These are phyloP conservation scores for Hyla sarda DNA, from an alignment of 2,113 vertebrate species.

Conservation along the genomic window DNA sequence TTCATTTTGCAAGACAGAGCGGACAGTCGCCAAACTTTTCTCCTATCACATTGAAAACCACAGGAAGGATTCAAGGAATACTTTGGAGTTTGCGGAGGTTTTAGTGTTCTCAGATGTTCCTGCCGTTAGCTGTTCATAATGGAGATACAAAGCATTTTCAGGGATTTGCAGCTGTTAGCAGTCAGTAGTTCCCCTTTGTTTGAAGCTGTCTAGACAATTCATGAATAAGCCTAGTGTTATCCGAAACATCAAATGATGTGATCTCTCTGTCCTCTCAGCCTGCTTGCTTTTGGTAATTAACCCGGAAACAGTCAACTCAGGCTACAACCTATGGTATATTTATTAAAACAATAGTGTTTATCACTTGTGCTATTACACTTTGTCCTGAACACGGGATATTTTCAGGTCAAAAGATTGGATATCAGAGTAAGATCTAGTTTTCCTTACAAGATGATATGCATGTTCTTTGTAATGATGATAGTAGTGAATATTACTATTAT, in stretches of 20 bases:
- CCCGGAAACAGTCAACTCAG: not conserved
- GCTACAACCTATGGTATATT: not conserved
- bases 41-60: not conserved
- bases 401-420: not conserved
- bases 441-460: not conserved
- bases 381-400: not conserved
- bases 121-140: not conserved
- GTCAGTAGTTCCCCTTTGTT: constrained; percentile 45
- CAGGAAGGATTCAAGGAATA: not conserved
- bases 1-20: not conserved
- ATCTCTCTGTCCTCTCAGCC: constrained; percentile 2
- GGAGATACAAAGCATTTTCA: not conserved
- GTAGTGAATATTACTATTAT: not conserved
- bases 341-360: not conserved
- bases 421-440: not conserved
- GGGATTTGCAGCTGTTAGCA: constrained; percentile 50
- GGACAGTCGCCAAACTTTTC: not conserved
- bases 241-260: constrained; percentile 39
- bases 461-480: not conserved
- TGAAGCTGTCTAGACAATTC: constrained; percentile 42
- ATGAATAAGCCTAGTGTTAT: constrained; percentile 53
- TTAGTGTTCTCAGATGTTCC: constrained; percentile 38
- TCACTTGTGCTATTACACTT: not conserved
- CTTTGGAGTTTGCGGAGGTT: constrained; percentile 17
- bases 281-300: constrained; percentile 19